These are phyloP conservation scores for Ispidina picta DNA, from an alignment of 2,797 vertebrate species.

Conservation along the genomic window DNA sequence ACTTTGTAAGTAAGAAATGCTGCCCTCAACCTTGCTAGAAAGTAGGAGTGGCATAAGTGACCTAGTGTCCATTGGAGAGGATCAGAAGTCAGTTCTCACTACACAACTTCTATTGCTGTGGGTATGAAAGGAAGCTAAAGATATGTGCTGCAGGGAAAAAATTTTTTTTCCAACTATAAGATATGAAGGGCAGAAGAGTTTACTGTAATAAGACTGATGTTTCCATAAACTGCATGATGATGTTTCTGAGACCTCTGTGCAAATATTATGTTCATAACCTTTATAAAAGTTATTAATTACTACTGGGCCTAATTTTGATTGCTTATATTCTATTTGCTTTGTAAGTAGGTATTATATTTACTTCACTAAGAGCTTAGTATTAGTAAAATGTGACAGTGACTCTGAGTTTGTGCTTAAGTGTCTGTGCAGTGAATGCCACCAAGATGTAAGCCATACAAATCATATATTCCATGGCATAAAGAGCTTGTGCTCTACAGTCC, in stretches of 20 bases:
- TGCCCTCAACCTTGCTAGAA: background rate
- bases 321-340: conserved; percentile 2
- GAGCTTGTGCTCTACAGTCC: background rate
- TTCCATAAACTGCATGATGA: background rate
- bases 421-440: background rate
- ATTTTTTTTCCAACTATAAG: background rate
- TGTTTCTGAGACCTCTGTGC: background rate
- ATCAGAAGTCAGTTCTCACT: background rate
- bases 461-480: background rate
- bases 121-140: background rate
- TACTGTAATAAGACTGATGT: background rate
- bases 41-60: background rate
- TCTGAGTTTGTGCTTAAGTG: conserved; percentile 4
- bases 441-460: background rate
- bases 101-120: background rate
- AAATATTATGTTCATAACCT: conserved; percentile 13
- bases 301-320: background rate
- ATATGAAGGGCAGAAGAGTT: background rate
- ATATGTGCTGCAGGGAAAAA: background rate
- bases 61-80: background rate
- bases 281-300: background rate
- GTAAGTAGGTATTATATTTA: background rate
- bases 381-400: background rate
- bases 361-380: background rate
- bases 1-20: background rate